Conservation (phyloP, 1,140 invertebrate genomes). For the Drosophila ogumai region DNA sequence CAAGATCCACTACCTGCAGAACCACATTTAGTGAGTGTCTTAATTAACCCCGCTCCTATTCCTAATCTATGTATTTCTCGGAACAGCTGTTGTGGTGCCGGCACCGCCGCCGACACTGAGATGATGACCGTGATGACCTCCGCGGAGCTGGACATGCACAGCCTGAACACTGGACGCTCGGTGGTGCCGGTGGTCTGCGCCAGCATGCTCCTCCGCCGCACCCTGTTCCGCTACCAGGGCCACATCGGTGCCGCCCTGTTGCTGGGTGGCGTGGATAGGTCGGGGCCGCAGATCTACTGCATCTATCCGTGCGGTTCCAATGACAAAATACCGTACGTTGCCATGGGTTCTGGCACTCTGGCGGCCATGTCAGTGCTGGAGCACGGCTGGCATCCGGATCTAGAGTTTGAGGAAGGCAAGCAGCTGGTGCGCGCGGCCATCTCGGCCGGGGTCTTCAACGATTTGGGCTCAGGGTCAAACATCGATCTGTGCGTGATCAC, state of each 20-base stretch:
- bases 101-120: conserved; percentile 98
- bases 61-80: not conserved
- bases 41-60: not conserved
- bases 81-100: conserved; percentile 94
- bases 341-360: conserved; percentile 98
- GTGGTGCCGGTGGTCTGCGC: conserved; percentile 95
- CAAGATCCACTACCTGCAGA: conserved; percentile 98
- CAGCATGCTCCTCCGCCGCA: conserved; percentile 94
- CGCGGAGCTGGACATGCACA: conserved; percentile 95
- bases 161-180: conserved; percentile 93
- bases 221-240: conserved; percentile 97
- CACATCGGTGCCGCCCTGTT: conserved; percentile 97
- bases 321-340: conserved; percentile 94
- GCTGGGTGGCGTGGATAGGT: conserved; percentile 96
- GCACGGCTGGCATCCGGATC: conserved; percentile 92
- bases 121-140: conserved; percentile 94
- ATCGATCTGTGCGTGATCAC: conserved; percentile 98
- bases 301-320: conserved; percentile 98
- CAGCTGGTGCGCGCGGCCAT: conserved; percentile 96
- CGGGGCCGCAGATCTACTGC: conserved; percentile 92
- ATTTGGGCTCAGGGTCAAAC: conserved; percentile 98
- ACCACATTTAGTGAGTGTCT: conserved; percentile 95
- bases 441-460: conserved; percentile 98
- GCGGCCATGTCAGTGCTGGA: conserved; percentile 99
- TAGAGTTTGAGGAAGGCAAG: conserved; percentile 95